Evolutionary conservation across 2,888 invertebrate species (phyloP), one percentile per base, ranked within the genome.

Genomic region (Saturnia japonica): DNA sequence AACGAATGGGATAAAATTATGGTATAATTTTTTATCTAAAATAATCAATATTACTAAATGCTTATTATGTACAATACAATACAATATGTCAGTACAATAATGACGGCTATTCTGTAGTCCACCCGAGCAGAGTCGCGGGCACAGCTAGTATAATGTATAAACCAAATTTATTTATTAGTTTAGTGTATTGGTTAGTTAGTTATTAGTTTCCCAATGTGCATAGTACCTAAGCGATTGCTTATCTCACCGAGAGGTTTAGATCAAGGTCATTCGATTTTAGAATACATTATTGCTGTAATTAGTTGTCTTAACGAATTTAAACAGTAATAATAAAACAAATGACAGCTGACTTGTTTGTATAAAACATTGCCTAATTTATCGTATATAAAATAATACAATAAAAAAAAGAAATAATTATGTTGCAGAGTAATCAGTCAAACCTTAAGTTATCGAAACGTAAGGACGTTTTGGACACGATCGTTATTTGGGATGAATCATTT

Each of bases 381-480:
- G 64, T 47, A 22, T 64, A 51, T 11, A 43, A 68, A 60, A 57
- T 25, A 12, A 25, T 25, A 57, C 1, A 54, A 22, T 6, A 25
- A 28, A 25, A 60, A 60, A 14, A 11, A 71, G 64, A 68, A 60
- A 34, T 34, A 34, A 34, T 34, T 4, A 43, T 11, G 42, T 64
- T 64, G 34, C 64, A 9, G 40, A 64, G 40, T 40, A 40, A 64
- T 64, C 64, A 64, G 40, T 64, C 64, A 64, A 40, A 40, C n/a
- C 76, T 78, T 81, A 78, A 77, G 78, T 79, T 79, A 84, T 80
- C 78, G 74, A 80, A 80, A 81, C 76, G 73, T 78, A 82, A 83
- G 85, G 83, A 85, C 84, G 76, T 75, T 76, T 71, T 71, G 74
- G 73, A 76, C 86, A 84, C 85, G 84, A 83, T 73, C 74, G 73